These are phyloP conservation scores for Falcaria lacertinaria DNA, from an alignment of 2,888 invertebrate species.

Conservation along the genomic window DNA sequence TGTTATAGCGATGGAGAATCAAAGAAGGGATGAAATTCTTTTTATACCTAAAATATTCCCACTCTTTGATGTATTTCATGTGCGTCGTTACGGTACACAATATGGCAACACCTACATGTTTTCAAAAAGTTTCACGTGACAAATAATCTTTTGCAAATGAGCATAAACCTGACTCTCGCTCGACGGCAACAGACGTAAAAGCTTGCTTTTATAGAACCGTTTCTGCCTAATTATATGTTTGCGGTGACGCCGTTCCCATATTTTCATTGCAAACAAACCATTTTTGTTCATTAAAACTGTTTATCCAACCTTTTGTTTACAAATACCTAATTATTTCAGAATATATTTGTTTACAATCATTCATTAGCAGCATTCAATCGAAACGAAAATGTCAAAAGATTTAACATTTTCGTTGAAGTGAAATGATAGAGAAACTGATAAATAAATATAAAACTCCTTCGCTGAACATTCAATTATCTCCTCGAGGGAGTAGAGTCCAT, in stretches of 20 bases:
- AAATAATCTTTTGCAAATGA: not conserved
- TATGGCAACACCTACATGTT: not conserved
- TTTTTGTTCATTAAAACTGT: conserved; percentile 39
- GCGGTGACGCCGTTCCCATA: conserved; percentile 12
- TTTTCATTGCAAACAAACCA: conserved; percentile 20
- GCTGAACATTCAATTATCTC: conserved; percentile 57
- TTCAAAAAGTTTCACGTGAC: not conserved
- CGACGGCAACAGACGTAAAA: not conserved
- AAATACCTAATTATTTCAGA: no score
- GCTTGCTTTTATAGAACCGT: conserved; percentile 3
- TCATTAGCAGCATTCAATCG: conserved; percentile 46
- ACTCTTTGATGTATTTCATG: not conserved
- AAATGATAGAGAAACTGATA: conserved; percentile 29
- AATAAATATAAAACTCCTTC: conserved; percentile 39
- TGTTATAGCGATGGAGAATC: no score
- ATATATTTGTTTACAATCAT: conserved; percentile 42
- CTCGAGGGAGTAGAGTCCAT: conserved; percentile 45
- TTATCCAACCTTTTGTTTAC: conserved; percentile 31
- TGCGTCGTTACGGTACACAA: not conserved
- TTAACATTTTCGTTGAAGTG: conserved; percentile 36
- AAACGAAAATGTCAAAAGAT: conserved; percentile 45
- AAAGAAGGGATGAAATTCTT: no score
- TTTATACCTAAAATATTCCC: no score
- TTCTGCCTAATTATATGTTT: conserved; percentile 16
- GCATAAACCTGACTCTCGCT: not conserved